A percentile compares a stretch with the other conserved stretches of the same genome.
These are phyloP conservation scores for Drosophila silvestris DNA, from an alignment of 2,888 invertebrate genomes.

Conservation along the genomic window DNA sequence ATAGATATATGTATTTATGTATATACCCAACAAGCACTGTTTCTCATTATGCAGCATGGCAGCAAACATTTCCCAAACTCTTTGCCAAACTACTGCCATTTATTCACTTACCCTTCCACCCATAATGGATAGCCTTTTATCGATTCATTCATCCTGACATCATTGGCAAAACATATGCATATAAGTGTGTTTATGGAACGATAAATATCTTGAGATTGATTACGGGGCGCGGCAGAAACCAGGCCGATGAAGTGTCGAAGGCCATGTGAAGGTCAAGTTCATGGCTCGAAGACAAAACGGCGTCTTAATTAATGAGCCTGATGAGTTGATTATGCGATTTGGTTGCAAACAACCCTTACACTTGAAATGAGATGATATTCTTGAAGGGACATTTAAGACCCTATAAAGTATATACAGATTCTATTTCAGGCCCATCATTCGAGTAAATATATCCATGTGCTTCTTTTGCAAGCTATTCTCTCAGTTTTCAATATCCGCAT, in stretches of 20 bases:
- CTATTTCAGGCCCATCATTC: background rate
- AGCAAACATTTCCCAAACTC: conserved; percentile 33
- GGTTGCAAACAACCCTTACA: background rate
- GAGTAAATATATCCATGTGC: background rate
- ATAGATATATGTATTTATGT: background rate
- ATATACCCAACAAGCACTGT: background rate
- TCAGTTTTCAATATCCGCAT: background rate
- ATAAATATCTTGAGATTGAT: conserved; percentile 41
- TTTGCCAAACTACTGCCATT: conserved; percentile 19
- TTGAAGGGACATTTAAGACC: background rate
- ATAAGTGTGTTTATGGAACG: conserved; percentile 9
- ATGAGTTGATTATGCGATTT: conserved; percentile 12
- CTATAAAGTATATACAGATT: background rate
- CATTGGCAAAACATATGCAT: conserved; percentile 36
- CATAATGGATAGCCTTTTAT: conserved; percentile 45
- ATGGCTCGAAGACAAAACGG: conserved; percentile 22
- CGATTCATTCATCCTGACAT: conserved; percentile 50
- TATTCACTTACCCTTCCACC: background rate
- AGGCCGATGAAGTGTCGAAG: conserved; percentile 5
- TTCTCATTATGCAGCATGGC: conserved; percentile 18
- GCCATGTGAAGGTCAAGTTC: conserved; percentile 46
- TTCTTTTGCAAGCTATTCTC: background rate
- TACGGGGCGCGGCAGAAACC: conserved; percentile 25
- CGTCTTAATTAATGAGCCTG: conserved; percentile 25
- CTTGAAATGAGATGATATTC: background rate